Conservation (phyloP, 2,113 vertebrate genomes). For the Actenoides lindsayi region DNA sequence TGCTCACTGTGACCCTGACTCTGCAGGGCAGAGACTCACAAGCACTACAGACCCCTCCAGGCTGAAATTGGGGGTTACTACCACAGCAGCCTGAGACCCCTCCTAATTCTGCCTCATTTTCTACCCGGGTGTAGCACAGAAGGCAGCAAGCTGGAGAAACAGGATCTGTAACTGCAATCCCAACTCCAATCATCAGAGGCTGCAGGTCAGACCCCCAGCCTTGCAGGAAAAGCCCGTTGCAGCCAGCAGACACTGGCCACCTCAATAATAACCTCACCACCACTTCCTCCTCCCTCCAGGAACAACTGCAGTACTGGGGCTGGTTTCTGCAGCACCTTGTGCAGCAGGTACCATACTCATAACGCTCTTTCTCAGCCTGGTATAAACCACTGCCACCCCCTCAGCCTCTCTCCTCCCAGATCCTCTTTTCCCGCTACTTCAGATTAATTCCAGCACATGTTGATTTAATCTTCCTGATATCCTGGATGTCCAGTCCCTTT, state of each 20-base stretch:
- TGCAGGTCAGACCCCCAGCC: background rate
- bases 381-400: background rate
- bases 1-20: background rate
- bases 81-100: background rate
- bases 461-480: background rate
- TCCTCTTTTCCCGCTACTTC: background rate
- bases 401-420: background rate
- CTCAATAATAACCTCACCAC: background rate
- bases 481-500: background rate
- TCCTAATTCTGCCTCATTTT: background rate
- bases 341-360: background rate
- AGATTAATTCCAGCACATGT: background rate
- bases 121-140: background rate
- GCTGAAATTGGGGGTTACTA: background rate
- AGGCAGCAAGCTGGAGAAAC: background rate
- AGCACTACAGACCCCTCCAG: background rate
- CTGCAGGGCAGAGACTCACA: background rate
- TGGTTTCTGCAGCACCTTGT: background rate
- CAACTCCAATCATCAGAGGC: background rate
- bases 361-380: background rate
- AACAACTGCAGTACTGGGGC: too few relatives aligned
- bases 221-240: background rate
- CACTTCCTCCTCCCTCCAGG: background rate
- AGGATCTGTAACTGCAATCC: background rate
- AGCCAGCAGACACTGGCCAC: background rate